These are phyloP conservation scores for Siniperca chuatsi DNA, from an alignment of 2,113 vertebrate species.

Conservation along the genomic window DNA sequence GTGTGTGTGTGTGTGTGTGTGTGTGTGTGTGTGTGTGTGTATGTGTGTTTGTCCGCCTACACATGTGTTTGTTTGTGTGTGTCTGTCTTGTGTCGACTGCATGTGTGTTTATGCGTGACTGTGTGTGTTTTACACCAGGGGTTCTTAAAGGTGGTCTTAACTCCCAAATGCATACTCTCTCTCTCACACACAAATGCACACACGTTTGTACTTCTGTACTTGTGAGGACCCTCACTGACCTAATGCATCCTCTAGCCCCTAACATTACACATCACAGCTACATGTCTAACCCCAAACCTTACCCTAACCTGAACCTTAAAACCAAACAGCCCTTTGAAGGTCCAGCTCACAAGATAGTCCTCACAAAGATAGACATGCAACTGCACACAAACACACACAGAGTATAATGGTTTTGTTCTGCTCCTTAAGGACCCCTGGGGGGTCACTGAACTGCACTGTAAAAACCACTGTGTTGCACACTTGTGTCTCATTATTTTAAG, in stretches of 20 bases:
- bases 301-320: not conserved
- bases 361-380: not conserved
- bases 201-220: not conserved
- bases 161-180: slow-evolving; percentile 6
- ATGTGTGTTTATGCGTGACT: slow-evolving; percentile 3
- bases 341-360: not conserved
- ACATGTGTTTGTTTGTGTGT: slow-evolving; percentile 43
- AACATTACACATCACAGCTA: not conserved
- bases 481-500: slow-evolving; percentile 3
- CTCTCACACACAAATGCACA: too few species aligned
- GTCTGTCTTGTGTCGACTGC: slow-evolving; percentile 22
- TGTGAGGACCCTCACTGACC: not conserved
- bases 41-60: slow-evolving; percentile 30
- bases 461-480: slow-evolving; percentile 13
- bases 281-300: not conserved
- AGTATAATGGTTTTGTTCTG: not conserved
- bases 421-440: slow-evolving; percentile 28
- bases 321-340: not conserved
- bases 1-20: slow-evolving; percentile 85
- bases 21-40: slow-evolving; percentile 86
- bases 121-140: slow-evolving; percentile 47
- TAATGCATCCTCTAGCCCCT: not conserved
- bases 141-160: slow-evolving; percentile 34
- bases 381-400: not conserved
- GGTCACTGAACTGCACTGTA: slow-evolving; percentile 23